phyloP scores from a whole-genome alignment of 2,113 vertebrate genomes.

The Nibea albiflora region DNA sequence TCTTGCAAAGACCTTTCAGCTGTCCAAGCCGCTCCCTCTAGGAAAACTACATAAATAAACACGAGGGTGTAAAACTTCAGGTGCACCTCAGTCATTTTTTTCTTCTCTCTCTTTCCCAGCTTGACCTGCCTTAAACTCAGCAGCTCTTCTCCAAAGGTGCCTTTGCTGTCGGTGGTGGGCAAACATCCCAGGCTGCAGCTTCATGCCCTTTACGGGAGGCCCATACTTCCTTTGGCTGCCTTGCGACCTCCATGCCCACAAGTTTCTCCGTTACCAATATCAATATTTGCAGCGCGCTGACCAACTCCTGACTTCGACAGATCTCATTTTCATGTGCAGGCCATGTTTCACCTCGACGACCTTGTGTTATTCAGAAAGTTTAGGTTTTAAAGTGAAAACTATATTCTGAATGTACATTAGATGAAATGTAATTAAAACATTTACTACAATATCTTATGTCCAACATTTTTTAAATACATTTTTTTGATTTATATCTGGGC shows the following conservation, averaged over 20 bases:
- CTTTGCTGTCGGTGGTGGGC: constrained; percentile 29
- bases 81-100: constrained; percentile 46
- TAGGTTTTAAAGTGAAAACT: background rate
- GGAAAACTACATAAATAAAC: constrained; percentile 57
- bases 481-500: no score
- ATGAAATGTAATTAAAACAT: no score
- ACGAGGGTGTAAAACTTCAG: constrained; percentile 46
- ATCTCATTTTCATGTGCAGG: constrained; percentile 25
- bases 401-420: background rate
- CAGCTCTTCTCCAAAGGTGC: constrained; percentile 30
- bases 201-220: constrained; percentile 28
- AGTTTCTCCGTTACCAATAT: constrained; percentile 47
- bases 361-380: background rate
- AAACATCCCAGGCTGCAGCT: constrained; percentile 53
- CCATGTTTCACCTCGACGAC: constrained; percentile 22
- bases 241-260: constrained; percentile 49
- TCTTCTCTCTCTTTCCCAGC: constrained; percentile 2
- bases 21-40: constrained; percentile 30
- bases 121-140: constrained; percentile 57
- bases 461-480: no score
- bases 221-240: constrained; percentile 45
- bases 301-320: constrained; percentile 2
- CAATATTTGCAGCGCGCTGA: constrained; percentile 62
- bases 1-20: constrained; percentile 5
- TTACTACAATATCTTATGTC: background rate